These are phyloP conservation scores for Eurystomus gularis DNA, from an alignment of 2,113 vertebrate species.

Conservation along the genomic window DNA sequence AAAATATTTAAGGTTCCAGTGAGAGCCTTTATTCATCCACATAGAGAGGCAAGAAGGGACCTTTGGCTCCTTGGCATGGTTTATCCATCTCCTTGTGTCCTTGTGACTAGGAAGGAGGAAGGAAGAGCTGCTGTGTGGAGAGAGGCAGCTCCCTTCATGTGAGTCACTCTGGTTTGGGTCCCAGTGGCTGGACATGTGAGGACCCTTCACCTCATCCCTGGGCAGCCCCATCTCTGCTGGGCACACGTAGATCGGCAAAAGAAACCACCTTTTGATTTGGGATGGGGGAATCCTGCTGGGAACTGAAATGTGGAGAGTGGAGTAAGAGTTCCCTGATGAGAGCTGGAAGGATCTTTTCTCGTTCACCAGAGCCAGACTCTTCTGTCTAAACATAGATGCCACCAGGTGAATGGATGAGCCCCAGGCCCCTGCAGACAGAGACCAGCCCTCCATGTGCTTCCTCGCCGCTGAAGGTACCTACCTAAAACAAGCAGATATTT, in stretches of 20 bases:
- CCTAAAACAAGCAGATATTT: background rate
- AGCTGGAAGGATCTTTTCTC: background rate
- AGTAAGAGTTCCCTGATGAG: background rate
- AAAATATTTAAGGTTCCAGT: background rate
- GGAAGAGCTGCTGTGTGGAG: background rate
- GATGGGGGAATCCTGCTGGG: background rate
- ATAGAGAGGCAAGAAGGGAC: background rate
- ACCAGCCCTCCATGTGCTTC: background rate
- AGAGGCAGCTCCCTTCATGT: background rate
- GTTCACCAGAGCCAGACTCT: background rate
- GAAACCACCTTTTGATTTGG: background rate
- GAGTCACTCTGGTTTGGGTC: background rate
- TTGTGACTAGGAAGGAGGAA: background rate
- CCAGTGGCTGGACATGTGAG: rapidly evolving
- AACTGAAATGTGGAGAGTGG: background rate
- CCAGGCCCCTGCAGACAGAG: background rate
- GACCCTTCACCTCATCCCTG: background rate
- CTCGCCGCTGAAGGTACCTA: background rate
- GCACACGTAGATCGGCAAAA: background rate
- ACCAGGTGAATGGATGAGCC: background rate
- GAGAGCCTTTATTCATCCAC: background rate
- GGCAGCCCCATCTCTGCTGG: background rate
- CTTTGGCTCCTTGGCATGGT: rapidly evolving
- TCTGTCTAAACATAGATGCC: background rate
- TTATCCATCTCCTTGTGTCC: background rate